Percentiles rank a stretch among this genome's conserved stretches.
Conservation (phyloP, 2,888 invertebrate genomes). For the Pseudococcus jackbeardsleyi region DNA sequence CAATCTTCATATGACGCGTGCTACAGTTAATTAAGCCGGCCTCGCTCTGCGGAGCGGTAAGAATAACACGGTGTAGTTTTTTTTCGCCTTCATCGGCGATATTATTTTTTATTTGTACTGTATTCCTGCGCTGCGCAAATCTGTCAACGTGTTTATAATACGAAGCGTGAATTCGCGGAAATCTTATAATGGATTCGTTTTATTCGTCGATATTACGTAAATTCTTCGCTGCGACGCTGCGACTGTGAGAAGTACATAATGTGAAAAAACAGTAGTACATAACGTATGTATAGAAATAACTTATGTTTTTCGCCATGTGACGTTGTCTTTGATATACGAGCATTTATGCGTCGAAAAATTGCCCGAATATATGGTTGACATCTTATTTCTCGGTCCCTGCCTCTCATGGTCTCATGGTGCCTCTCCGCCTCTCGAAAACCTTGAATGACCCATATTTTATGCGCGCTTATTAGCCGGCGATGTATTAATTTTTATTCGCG, state of each 20-base stretch:
- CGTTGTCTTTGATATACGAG: neutral
- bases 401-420: no score
- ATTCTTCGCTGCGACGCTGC: neutral
- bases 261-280: neutral
- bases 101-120: neutral
- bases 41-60: neutral
- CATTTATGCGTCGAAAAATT: neutral
- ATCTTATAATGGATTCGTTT: constrained; percentile 9
- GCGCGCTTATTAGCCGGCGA: neutral
- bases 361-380: constrained; percentile 15
- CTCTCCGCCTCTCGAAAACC: neutral
- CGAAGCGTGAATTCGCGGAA: constrained; percentile 36
- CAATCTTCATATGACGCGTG: neutral
- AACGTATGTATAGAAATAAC: neutral
- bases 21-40: neutral
- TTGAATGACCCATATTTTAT: constrained; percentile 43
- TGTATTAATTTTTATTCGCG: constrained; percentile 14
- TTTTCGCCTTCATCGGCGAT: neutral
- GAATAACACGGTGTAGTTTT: neutral
- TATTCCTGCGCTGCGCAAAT: constrained; percentile 9
- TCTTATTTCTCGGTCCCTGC: neutral
- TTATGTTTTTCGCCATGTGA: constrained; percentile 17
- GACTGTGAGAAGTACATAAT: neutral
- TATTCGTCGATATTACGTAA: constrained; percentile 40
- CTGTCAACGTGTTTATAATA: constrained; percentile 13